These are phyloP conservation scores for Dolichotis patagonum DNA, from an alignment of 2,113 vertebrate genomes.

Conservation along the genomic window DNA sequence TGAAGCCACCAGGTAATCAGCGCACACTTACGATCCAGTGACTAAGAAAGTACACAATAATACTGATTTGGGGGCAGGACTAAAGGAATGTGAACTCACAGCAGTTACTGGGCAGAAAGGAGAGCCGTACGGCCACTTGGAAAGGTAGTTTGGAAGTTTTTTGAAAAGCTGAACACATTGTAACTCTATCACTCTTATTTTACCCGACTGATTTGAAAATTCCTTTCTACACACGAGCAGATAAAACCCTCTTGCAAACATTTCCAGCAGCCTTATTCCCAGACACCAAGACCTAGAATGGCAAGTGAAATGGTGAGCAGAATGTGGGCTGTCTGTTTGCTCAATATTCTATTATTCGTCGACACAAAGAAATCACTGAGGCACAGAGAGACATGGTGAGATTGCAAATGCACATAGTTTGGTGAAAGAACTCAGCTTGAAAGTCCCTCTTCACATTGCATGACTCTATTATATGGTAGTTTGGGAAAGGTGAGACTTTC, in stretches of 20 bases:
- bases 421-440: background rate
- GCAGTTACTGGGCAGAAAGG: accelerated
- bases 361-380: background rate
- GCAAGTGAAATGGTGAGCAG: background rate
- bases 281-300: background rate
- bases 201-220: background rate
- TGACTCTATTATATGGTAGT: accelerated
- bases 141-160: background rate
- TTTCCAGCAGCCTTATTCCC: background rate
- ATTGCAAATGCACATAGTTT: background rate
- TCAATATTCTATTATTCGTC: background rate
- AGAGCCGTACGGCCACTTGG: background rate
- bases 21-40: accelerated
- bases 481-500: background rate
- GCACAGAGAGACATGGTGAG: accelerated
- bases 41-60: accelerated
- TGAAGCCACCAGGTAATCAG: background rate
- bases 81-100: background rate
- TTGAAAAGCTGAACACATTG: background rate
- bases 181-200: background rate
- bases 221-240: background rate
- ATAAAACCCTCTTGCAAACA: background rate
- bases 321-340: background rate
- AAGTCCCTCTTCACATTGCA: accelerated
- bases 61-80: no score